A percentile compares a stretch with the other conserved stretches of the same genome.
These are phyloP conservation scores for Discoglossus pictus DNA, from an alignment of 2,797 vertebrate genomes.

Conservation along the genomic window DNA sequence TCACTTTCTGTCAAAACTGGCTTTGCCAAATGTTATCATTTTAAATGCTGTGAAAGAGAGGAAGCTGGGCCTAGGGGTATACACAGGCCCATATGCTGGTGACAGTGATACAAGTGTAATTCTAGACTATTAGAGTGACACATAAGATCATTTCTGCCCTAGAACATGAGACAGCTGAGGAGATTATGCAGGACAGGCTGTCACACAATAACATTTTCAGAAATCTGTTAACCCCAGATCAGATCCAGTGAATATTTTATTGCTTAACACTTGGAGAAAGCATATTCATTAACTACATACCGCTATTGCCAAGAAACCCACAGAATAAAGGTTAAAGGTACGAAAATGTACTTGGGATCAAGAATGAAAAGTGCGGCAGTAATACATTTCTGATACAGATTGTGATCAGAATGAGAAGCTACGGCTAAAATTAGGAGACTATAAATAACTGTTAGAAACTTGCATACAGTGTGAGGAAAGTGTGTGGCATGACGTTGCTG, in stretches of 20 bases:
- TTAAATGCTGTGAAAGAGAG: slow-evolving; percentile 92
- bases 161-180: slow-evolving; percentile 83
- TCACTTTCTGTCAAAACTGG: slow-evolving; percentile 85
- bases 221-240: slow-evolving; percentile 92
- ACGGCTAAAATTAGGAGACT: slow-evolving; percentile 27
- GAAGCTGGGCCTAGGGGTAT: slow-evolving; percentile 92
- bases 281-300: slow-evolving; percentile 89
- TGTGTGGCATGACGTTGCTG: not conserved
- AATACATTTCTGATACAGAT: slow-evolving; percentile 17
- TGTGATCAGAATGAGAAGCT: slow-evolving; percentile 19
- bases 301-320: slow-evolving; percentile 72
- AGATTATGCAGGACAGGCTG: slow-evolving; percentile 87
- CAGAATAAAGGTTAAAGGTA: slow-evolving; percentile 59
- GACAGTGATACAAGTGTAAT: slow-evolving; percentile 97
- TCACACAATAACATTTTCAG: slow-evolving; percentile 90
- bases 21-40: slow-evolving; percentile 92
- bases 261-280: slow-evolving; percentile 72
- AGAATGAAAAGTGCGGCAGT: slow-evolving; percentile 39
- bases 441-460: slow-evolving; percentile 29
- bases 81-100: slow-evolving; percentile 92
- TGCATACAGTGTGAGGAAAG: slow-evolving; percentile 10
- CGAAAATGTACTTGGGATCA: slow-evolving; percentile 48
- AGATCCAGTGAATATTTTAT: slow-evolving; percentile 90
- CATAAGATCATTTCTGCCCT: slow-evolving; percentile 82
- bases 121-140: slow-evolving; percentile 95